Evolutionary conservation across 2,888 invertebrate species (phyloP).

Genomic region (Lycophotia porphyrea): DNA sequence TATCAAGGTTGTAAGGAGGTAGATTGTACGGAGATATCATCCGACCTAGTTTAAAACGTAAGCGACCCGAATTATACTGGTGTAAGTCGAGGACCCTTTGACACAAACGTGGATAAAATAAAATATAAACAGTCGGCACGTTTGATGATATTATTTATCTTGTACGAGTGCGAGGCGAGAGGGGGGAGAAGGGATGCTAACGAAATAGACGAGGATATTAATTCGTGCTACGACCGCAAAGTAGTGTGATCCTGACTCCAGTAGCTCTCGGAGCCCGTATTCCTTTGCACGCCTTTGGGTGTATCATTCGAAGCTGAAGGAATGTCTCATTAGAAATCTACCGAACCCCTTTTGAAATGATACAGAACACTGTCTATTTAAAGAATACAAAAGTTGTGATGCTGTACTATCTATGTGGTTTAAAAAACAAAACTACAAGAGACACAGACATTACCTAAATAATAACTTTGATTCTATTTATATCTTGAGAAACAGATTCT

Average conservation of each 20-base stretch:
- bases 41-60: constrained; percentile 71
- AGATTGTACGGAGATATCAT: constrained; percentile 64
- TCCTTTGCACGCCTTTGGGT: constrained; percentile 53
- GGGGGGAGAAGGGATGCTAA: constrained; percentile 23
- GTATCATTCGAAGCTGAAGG: constrained; percentile 23
- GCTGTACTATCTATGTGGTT: neutral
- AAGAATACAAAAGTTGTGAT: neutral
- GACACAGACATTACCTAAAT: neutral
- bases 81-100: constrained; percentile 67
- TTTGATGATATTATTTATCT: constrained; percentile 69
- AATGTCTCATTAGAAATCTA: constrained; percentile 45
- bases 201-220: constrained; percentile 50
- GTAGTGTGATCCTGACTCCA: constrained; percentile 44
- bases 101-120: constrained; percentile 66
- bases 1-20: constrained; percentile 24
- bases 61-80: constrained; percentile 68
- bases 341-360: constrained; percentile 26
- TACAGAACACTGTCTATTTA: neutral
- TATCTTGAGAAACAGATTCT: neutral
- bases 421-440: neutral
- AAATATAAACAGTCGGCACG: constrained; percentile 66
- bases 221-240: constrained; percentile 29
- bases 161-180: constrained; percentile 37
- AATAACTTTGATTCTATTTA: neutral
- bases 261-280: constrained; percentile 23